Conservation (phyloP, 2,113 vertebrate species). For the Diadophis punctatus region DNA sequence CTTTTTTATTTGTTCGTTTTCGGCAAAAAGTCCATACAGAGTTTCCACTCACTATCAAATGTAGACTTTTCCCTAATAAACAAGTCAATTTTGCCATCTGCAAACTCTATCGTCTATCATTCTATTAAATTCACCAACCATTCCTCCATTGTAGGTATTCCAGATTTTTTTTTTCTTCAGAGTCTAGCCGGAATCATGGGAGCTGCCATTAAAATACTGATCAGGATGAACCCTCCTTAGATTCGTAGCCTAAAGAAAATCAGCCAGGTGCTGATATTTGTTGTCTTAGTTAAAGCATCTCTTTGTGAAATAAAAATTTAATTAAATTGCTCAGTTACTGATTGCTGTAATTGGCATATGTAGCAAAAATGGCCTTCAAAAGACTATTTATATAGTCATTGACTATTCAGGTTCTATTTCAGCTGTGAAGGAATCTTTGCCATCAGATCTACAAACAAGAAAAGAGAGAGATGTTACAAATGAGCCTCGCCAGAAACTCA, state of each 20-base stretch:
- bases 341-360: neutral
- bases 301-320: neutral
- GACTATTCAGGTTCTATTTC: slow-evolving; percentile 35
- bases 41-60: neutral
- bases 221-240: neutral
- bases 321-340: neutral
- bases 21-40: neutral
- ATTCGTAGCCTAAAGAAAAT: neutral
- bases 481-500: slow-evolving; percentile 91
- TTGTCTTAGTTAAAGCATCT: neutral
- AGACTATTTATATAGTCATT: no score
- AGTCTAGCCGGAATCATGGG: neutral
- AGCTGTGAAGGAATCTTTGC: slow-evolving; percentile 93
- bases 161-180: neutral
- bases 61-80: neutral
- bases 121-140: neutral
- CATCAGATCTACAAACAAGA: slow-evolving; percentile 85
- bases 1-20: neutral
- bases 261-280: neutral
- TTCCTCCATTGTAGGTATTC: neutral
- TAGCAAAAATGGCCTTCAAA: neutral
- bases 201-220: neutral
- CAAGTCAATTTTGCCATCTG: neutral
- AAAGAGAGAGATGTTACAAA: slow-evolving; percentile 85
- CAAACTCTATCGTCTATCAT: neutral